phyloP scores from a whole-genome alignment of 2,113 vertebrate genomes.

The Erythrolamprus reginae region DNA sequence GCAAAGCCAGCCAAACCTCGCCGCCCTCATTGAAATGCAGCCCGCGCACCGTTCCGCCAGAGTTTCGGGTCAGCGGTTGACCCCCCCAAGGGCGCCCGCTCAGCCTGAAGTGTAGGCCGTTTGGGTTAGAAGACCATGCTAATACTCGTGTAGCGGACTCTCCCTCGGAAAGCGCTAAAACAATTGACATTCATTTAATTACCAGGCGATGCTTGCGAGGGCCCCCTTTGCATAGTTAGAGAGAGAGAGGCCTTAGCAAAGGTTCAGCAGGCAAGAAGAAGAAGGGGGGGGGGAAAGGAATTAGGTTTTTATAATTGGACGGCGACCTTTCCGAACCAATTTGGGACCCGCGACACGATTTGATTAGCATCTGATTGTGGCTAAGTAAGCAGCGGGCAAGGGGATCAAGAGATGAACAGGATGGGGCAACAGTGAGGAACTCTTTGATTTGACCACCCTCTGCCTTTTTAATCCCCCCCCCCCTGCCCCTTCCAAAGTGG shows the following conservation, averaged over 20 bases:
- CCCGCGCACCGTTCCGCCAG: slow-evolving; percentile 52
- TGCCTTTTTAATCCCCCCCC: no score
- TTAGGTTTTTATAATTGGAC: slow-evolving; percentile 57
- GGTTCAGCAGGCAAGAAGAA: slow-evolving; percentile 48
- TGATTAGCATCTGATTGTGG: slow-evolving; percentile 64
- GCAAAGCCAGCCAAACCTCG: slow-evolving; percentile 57
- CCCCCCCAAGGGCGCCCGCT: slow-evolving; percentile 60
- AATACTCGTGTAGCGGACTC: slow-evolving; percentile 74
- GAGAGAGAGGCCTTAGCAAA: slow-evolving; percentile 14
- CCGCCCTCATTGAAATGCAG: slow-evolving; percentile 74
- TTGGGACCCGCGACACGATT: slow-evolving; percentile 44
- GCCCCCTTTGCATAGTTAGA: slow-evolving; percentile 61
- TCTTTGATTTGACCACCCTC: no score
- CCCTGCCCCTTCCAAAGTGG: background rate
- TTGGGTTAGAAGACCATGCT: slow-evolving; percentile 79
- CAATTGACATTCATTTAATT: slow-evolving; percentile 81
- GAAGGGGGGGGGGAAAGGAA: slow-evolving; percentile 40
- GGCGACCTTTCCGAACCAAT: slow-evolving; percentile 48
- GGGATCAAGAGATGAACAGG: slow-evolving; percentile 37
- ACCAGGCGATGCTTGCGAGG: slow-evolving; percentile 69
- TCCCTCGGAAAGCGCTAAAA: slow-evolving; percentile 67
- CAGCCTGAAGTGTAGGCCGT: slow-evolving; percentile 60
- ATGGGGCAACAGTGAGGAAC: background rate
- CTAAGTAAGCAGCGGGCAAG: slow-evolving; percentile 53
- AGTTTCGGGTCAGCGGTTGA: slow-evolving; percentile 76